Conservation (phyloP, 1,140 invertebrate genomes). For the Thaumatotibia leucotreta region DNA sequence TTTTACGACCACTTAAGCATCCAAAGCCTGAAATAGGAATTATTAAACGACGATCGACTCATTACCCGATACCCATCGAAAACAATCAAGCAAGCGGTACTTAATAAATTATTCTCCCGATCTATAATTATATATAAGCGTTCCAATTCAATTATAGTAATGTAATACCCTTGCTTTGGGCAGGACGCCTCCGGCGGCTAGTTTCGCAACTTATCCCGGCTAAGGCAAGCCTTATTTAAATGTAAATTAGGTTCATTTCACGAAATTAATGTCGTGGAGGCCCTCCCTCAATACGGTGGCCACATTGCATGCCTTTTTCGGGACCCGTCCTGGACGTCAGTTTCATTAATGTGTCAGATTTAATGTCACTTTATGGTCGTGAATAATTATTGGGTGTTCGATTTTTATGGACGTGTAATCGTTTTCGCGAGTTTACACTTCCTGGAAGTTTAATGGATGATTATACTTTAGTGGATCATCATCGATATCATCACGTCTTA, state of each 20-base stretch:
- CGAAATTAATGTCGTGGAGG: constrained; percentile 87
- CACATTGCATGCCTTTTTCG: constrained; percentile 26
- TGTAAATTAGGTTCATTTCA: constrained; percentile 92
- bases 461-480: too few species aligned
- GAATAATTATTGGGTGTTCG: not conserved
- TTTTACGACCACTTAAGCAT: not conserved
- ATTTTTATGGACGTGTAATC: constrained; percentile 7
- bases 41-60: not conserved
- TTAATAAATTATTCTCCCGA: constrained; percentile 16
- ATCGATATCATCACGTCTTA: too few species aligned
- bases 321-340: constrained; percentile 33
- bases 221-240: constrained; percentile 87
- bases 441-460: not conserved
- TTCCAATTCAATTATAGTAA: constrained; percentile 75
- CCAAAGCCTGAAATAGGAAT: not conserved
- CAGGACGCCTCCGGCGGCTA: constrained; percentile 64
- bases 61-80: constrained; percentile 1
- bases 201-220: constrained; percentile 74
- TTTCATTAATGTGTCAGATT: constrained; percentile 34
- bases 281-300: constrained; percentile 61
- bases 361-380: constrained; percentile 29
- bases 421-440: not conserved
- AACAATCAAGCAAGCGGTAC: constrained; percentile 6
- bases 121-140: constrained; percentile 33
- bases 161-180: constrained; percentile 70